Conservation (phyloP, 2,797 vertebrate genomes). For the Linurgus olivaceus region DNA sequence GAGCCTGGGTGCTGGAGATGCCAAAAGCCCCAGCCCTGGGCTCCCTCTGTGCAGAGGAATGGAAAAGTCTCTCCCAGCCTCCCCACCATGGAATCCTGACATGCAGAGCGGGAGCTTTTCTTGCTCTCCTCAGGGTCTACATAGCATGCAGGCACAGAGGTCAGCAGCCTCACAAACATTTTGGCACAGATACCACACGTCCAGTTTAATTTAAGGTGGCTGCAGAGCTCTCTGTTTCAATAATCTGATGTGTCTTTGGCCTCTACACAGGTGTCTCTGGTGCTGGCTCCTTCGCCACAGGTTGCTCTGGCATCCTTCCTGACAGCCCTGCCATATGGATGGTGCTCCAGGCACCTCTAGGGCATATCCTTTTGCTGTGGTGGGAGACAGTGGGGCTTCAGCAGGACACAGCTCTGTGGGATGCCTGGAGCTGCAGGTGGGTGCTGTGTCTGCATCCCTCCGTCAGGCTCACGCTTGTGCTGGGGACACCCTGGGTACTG, state of each 20-base stretch:
- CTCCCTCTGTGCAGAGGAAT: fast-evolving
- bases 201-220: background rate
- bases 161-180: background rate
- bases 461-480: fast-evolving
- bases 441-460: background rate
- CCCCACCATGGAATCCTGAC: background rate
- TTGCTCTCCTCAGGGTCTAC: background rate
- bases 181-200: fast-evolving
- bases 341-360: fast-evolving
- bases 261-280: background rate
- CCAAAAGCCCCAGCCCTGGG: fast-evolving
- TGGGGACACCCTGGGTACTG: background rate
- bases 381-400: background rate
- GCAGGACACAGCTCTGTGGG: fast-evolving
- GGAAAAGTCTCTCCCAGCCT: background rate
- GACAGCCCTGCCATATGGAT: fast-evolving
- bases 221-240: background rate
- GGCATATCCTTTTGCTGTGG: fast-evolving
- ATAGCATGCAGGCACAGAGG: background rate
- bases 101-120: fast-evolving
- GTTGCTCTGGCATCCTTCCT: background rate
- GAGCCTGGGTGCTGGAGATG: background rate
- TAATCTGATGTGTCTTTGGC: background rate
- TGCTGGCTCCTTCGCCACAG: fast-evolving
- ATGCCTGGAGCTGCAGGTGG: background rate